These are phyloP conservation scores for Heliconius sara DNA, from an alignment of 2,888 invertebrate genomes.

Conservation along the genomic window DNA sequence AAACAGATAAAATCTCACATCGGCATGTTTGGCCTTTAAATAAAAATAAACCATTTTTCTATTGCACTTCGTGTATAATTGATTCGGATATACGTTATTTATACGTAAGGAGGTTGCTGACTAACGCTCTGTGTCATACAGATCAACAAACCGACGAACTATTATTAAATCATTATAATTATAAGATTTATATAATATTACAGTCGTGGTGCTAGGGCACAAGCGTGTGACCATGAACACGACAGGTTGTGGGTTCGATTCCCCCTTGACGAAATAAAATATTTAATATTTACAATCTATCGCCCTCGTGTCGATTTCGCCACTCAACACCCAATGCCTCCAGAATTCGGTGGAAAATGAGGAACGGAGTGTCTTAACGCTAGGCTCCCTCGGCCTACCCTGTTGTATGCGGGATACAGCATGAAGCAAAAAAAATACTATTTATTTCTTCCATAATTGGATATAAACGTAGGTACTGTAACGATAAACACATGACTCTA, in stretches of 20 bases:
- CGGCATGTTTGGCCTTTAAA: conserved; percentile 31
- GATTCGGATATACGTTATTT: conserved; percentile 51
- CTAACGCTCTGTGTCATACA: conserved; percentile 61
- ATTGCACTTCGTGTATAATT: conserved; percentile 46
- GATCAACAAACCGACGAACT: conserved; percentile 33
- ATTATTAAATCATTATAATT: conserved; percentile 3
- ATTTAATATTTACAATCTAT: too few relatives aligned
- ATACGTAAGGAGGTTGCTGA: conserved; percentile 60
- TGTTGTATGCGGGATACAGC: too few relatives aligned
- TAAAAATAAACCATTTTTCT: conserved; percentile 35
- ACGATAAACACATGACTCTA: neutral
- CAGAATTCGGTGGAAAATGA: too few relatives aligned
- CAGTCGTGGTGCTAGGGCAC: too few relatives aligned
- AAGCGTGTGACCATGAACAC: too few relatives aligned
- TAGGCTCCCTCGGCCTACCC: too few relatives aligned
- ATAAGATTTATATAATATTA: neutral
- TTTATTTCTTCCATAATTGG: neutral
- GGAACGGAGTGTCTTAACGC: too few relatives aligned
- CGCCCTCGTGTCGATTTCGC: too few relatives aligned
- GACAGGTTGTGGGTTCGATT: too few relatives aligned
- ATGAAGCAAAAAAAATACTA: neutral
- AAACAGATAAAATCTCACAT: conserved; percentile 1
- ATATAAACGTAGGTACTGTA: neutral
- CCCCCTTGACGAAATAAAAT: too few relatives aligned
- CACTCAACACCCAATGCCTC: too few relatives aligned